Conservation (phyloP, 2,888 invertebrate species). For the Oligia strigilis region DNA sequence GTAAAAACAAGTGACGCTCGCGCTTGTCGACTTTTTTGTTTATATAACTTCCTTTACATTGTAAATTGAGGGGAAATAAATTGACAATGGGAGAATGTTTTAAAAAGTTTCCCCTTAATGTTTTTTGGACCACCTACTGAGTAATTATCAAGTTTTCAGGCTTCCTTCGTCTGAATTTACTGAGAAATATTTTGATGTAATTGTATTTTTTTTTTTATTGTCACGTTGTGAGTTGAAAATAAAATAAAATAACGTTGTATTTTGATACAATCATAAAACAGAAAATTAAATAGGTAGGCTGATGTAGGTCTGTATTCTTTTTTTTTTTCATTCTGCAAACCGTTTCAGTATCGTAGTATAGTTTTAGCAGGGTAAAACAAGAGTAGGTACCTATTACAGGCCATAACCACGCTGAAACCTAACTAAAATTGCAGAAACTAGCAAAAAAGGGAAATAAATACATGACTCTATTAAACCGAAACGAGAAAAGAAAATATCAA, state of each 20-base stretch:
- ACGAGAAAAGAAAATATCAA: not conserved
- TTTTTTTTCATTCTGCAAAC: not conserved
- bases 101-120: conserved; percentile 47
- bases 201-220: conserved; percentile 37
- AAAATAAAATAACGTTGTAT: conserved; percentile 1
- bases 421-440: too few species aligned
- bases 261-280: not conserved
- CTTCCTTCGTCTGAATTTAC: conserved; percentile 31
- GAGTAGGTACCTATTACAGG: not conserved
- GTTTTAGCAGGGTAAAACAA: not conserved
- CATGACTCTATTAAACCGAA: too few species aligned
- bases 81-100: conserved; percentile 55
- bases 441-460: too few species aligned
- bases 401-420: not conserved
- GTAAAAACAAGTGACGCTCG: not conserved
- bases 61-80: conserved; percentile 56
- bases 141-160: conserved; percentile 51
- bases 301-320: not conserved
- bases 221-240: not conserved
- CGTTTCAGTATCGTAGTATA: not conserved
- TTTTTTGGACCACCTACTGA: conserved; percentile 50
- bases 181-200: conserved; percentile 20
- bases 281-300: too few species aligned
- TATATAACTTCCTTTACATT: conserved; percentile 54
- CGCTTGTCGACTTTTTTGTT: conserved; percentile 52